Evolutionary conservation across 2,797 vertebrate species (phyloP), one percentile per base, ranked within the genome.

Genomic region (Leucoraja ocellata): DNA sequence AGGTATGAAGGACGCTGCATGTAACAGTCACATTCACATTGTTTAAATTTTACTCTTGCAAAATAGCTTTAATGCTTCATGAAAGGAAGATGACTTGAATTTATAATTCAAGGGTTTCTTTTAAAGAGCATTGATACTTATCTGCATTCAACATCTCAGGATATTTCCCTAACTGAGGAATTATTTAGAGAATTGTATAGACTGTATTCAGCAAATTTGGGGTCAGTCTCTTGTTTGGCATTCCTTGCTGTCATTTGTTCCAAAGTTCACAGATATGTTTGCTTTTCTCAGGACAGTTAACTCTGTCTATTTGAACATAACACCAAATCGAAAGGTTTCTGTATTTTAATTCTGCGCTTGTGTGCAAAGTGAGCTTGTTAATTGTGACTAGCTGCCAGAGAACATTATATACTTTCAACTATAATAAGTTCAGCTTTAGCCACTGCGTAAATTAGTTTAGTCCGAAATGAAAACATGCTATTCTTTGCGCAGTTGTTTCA

Each of bases 1-100:
- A 99, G 98, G 99, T 99, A 95, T 94, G 96, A 25, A 74, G 63
- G 32, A 36, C 63, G 36, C 21, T 1, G 0, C 7, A 36, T 88
- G 0, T 1, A 88, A 46, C 32, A 11, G 21, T 61, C 32, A 25
- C 21, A 21, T 36, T 18, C n/a, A 36, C n/a, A 18, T 32, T 88
- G 32, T 36, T 10, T 54, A 28, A 39, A 79, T 39, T 18, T 79
- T 79, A 14, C 32, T 5, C 32, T 79, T 39, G 16, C 71, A 25
- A 74, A 74, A 5, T 74, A 74, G 71, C 71, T 74, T 11, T 68
- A 68, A 68, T 11, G 65, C 65, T 68, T 68, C 10, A 68, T 74
- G 6, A 21, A 2, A 73, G 71, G 71, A 74, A 74, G 21, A 16
- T 71, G 46, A 71, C 68, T 71, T 23, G 68, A 65, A 39, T 71